These are phyloP conservation scores for Chunga burmeisteri DNA, from an alignment of 2,113 vertebrate genomes.

Conservation along the genomic window DNA sequence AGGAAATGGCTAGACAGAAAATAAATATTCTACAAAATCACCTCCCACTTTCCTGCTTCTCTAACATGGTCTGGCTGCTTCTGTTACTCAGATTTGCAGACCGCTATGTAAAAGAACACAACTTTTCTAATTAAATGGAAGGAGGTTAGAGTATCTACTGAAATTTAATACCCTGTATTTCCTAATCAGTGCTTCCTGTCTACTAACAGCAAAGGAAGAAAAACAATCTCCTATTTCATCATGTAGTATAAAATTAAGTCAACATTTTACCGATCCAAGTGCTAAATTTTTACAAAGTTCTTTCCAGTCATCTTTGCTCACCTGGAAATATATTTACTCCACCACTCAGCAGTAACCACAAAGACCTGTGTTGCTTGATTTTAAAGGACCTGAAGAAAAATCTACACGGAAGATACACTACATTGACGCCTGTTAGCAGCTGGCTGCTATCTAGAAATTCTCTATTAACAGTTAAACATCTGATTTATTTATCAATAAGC, in stretches of 20 bases:
- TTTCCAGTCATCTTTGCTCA: neutral
- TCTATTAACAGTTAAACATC: neutral
- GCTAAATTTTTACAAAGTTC: neutral
- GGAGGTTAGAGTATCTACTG: neutral
- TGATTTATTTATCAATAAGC: neutral
- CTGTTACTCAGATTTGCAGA: neutral
- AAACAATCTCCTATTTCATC: neutral
- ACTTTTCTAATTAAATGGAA: neutral
- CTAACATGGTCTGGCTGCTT: neutral
- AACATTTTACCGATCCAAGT: neutral
- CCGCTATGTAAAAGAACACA: neutral
- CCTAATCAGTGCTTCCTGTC: neutral
- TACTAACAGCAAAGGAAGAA: neutral
- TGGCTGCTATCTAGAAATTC: neutral
- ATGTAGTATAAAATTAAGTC: neutral
- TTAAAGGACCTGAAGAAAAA: neutral
- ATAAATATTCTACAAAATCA: neutral
- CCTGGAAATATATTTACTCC: neutral
- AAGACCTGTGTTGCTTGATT: neutral
- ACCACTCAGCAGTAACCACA: neutral
- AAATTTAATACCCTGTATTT: neutral
- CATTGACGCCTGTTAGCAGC: neutral
- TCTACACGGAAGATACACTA: neutral
- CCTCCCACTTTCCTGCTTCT: neutral
- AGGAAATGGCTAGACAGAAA: neutral